Base-by-base conservation (phyloP, 1,140 invertebrate genomes). In the Caenorhabditis briggsae region DNA sequence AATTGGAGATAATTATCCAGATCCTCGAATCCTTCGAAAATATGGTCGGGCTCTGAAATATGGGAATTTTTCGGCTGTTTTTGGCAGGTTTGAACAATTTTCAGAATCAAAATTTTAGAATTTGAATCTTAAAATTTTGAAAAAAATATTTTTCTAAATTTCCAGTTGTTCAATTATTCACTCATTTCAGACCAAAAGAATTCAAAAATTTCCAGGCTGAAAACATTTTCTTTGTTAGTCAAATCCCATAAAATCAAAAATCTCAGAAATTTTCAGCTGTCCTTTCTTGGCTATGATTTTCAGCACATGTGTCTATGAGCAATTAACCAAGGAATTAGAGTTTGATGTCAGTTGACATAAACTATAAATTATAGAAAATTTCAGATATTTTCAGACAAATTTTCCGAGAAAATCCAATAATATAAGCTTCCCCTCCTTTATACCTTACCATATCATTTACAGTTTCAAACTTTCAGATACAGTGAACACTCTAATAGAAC, bases 1-100 rank as follows among this genome's bases (percentile, higher is more conserved):
- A 78, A 8, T 78, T 12, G n/a, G 0, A 78, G 70, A 53, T 78
- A 78, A n/a, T 78, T 41, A 9, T 41, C 25, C 7, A 46, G 20
- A 46, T 78, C 18, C 20, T 78, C 70, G n/a, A 78, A 78, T 78
- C 70, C 70, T 78, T 78, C 70, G 70, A 78, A 18, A 3, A 50
- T 23, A 2, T 18, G 70, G 11, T 5, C n/a, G 8, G 70, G 20
- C 2, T 50, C 70, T 78, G 43, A n/a, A 78, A 78, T 2, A 23
- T 18, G 0, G 12, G 46, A 6, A 12, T 78, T 20, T 46, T 43
- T 16, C 0, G 33, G 33, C 33, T 1, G 33, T 33, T 33, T 7
- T n/a, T 7, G 41, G 12, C 33, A 70, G 12, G 6, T 6, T 2
- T 16, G 20, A 23, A 5, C n/a, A n/a, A 16, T 25, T 3, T 5